Conservation (phyloP, 2,797 vertebrate genomes). For the Enteromius radiatus region DNA sequence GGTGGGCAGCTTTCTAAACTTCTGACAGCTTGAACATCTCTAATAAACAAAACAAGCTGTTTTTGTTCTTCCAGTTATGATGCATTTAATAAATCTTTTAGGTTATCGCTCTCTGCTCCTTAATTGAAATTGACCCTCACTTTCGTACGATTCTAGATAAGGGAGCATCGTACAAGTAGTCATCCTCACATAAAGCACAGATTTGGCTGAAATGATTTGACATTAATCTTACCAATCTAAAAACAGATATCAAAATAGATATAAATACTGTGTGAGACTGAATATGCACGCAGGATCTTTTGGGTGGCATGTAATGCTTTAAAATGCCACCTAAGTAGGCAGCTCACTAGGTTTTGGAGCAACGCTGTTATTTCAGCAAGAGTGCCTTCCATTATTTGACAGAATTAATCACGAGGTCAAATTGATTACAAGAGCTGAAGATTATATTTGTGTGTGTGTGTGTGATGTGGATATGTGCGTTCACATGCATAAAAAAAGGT, state of each 20-base stretch:
- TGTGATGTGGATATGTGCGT: neutral
- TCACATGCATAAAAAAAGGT: neutral
- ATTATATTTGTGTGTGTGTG: neutral
- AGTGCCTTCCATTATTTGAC: neutral
- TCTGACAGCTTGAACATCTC: neutral
- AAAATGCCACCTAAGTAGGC: neutral
- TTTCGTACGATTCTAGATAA: neutral
- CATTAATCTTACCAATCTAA: neutral
- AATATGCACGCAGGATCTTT: neutral
- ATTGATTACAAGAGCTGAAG: neutral
- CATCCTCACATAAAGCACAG: neutral
- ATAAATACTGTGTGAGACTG: neutral
- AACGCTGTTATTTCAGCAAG: neutral
- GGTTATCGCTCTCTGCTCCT: too few species aligned
- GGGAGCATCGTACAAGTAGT: neutral
- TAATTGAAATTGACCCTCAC: neutral
- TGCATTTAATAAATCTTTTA: neutral
- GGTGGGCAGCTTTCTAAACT: neutral
- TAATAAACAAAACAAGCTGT: neutral
- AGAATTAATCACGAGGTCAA: neutral
- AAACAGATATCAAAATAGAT: neutral
- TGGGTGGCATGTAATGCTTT: neutral
- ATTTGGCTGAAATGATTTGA: neutral
- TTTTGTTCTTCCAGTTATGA: slow-evolving; percentile 7
- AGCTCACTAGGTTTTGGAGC: slow-evolving; percentile 1